Evolutionary conservation across 2,888 invertebrate genomes (phyloP).

Genomic region (Marronus borbonicus): DNA sequence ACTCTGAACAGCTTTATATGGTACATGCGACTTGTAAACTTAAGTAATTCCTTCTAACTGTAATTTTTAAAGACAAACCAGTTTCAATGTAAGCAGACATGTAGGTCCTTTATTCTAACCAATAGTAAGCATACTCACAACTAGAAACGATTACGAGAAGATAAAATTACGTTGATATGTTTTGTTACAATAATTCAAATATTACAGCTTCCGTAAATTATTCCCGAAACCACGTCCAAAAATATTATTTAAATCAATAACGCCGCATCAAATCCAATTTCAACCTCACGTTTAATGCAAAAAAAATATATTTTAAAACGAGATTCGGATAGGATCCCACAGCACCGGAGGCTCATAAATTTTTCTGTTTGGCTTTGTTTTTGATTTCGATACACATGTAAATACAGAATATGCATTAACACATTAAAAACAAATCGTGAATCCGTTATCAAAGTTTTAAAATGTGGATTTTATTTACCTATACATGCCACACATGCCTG

Average conservation of each 20-base stretch:
- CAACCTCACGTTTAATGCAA: not conserved
- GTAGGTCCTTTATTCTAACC: too few relatives aligned
- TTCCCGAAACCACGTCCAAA: too few relatives aligned
- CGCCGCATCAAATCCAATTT: not conserved
- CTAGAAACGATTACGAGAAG: too few relatives aligned
- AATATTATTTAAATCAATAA: not conserved
- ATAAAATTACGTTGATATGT: too few relatives aligned
- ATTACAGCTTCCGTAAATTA: too few relatives aligned
- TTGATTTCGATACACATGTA: not conserved
- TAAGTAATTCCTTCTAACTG: too few relatives aligned
- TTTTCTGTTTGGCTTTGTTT: not conserved
- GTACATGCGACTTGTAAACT: too few relatives aligned
- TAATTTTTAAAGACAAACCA: too few relatives aligned
- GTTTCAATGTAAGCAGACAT: too few relatives aligned
- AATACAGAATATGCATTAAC: not conserved
- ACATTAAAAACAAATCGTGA: not conserved
- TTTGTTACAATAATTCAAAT: too few relatives aligned
- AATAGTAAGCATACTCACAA: too few relatives aligned
- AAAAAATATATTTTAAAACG: not conserved
- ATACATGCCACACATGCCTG: not conserved
- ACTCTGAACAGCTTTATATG: too few relatives aligned
- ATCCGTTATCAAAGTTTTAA: slow-evolving; percentile 6
- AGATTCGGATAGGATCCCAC: not conserved
- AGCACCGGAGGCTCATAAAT: not conserved
- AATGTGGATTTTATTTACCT: not conserved